These are phyloP conservation scores for Mormyrus lacerda DNA, from an alignment of 2,113 vertebrate species.

Conservation along the genomic window DNA sequence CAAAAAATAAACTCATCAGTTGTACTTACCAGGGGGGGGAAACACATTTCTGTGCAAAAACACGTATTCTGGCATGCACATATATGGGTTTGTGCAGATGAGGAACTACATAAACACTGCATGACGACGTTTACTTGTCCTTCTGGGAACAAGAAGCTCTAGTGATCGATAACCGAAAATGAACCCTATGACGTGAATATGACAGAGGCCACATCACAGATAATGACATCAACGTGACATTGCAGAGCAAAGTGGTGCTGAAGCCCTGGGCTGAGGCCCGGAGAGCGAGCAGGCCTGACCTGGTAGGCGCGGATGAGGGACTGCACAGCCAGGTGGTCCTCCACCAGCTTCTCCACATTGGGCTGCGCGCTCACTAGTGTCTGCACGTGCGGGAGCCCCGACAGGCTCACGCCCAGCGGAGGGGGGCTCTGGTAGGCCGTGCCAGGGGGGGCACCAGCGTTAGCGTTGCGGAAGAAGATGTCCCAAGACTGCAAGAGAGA, in stretches of 20 bases:
- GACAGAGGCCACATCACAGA: neutral
- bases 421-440: conserved; percentile 90
- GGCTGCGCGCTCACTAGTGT: conserved; percentile 76
- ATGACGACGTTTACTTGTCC: neutral
- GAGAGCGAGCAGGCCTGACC: conserved; percentile 52
- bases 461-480: conserved; percentile 95
- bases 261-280: neutral
- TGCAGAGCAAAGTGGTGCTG: neutral
- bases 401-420: conserved; percentile 62
- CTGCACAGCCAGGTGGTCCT: conserved; percentile 92
- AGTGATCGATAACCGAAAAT: neutral
- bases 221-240: neutral
- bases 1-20: neutral
- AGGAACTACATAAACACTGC: neutral
- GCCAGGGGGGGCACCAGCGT: conserved; percentile 85
- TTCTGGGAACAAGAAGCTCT: neutral
- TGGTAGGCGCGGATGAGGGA: conserved; percentile 97
- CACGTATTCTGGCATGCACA: neutral
- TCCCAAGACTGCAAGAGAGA: conserved; percentile 83
- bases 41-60: neutral
- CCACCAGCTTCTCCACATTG: conserved; percentile 92
- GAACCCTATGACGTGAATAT: neutral
- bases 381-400: conserved; percentile 61
- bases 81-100: neutral
- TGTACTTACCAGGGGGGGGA: neutral